These are phyloP conservation scores for Drosophila diplacantha DNA, from an alignment of 2,888 invertebrate species.

Conservation along the genomic window DNA sequence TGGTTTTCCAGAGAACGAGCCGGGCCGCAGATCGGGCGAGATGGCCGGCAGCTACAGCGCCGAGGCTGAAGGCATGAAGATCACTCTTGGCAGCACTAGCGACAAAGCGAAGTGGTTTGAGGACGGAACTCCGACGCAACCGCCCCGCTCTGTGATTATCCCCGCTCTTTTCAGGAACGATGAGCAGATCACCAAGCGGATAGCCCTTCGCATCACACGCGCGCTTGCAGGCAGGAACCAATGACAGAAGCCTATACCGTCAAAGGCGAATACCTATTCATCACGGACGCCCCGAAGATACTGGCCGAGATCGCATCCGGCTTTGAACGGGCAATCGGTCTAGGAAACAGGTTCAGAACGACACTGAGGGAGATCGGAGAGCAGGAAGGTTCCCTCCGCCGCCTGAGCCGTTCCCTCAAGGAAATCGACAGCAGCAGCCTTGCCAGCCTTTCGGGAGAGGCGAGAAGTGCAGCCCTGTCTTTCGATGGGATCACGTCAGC, in stretches of 20 bases:
- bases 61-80: constrained; percentile 12
- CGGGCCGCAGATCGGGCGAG: constrained; percentile 12
- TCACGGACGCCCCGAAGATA: constrained; percentile 12
- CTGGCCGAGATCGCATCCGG: constrained; percentile 12
- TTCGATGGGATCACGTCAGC: constrained; percentile 12
- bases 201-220: constrained; percentile 12
- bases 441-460: constrained; percentile 11
- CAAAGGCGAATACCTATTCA: constrained; percentile 12
- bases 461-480: constrained; percentile 12
- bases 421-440: constrained; percentile 12
- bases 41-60: constrained; percentile 12
- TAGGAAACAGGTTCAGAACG: constrained; percentile 12
- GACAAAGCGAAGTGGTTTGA: constrained; percentile 12
- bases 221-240: constrained; percentile 12
- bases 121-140: constrained; percentile 12
- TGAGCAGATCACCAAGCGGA: constrained; percentile 12
- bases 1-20: constrained; percentile 12
- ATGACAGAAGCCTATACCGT: constrained; percentile 12
- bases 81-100: constrained; percentile 12
- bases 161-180: constrained; percentile 11
- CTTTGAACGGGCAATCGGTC: constrained; percentile 12
- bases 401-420: constrained; percentile 12
- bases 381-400: constrained; percentile 12
- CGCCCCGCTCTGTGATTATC: constrained; percentile 12
- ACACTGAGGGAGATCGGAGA: constrained; percentile 12